phyloP scores from a whole-genome alignment of 2,888 invertebrate genomes.

The Dioctria rufipes region DNA sequence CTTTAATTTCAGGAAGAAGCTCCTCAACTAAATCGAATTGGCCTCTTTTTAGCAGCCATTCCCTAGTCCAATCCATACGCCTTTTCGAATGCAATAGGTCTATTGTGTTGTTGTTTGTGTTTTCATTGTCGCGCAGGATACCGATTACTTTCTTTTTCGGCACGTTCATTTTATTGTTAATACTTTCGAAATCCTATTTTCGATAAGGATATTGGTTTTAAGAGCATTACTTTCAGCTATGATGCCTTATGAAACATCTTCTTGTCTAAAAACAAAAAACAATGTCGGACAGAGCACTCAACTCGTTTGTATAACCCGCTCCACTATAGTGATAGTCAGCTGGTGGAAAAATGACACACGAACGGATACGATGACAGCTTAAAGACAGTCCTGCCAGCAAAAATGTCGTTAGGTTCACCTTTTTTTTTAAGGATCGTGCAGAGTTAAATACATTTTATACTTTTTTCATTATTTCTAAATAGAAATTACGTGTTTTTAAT shows the following conservation, averaged over 20 bases:
- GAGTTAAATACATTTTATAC: no score
- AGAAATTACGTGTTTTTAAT: no score
- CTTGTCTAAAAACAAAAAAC: constrained; percentile 38
- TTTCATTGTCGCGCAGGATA: constrained; percentile 65
- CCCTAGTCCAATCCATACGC: constrained; percentile 68
- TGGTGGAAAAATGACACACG: background rate
- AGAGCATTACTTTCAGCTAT: constrained; percentile 11
- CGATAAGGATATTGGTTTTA: background rate
- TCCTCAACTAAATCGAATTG: constrained; percentile 69
- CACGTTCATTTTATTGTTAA: constrained; percentile 64
- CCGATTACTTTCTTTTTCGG: constrained; percentile 68
- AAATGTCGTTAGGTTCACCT: no score
- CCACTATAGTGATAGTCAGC: constrained; percentile 23
- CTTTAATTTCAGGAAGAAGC: constrained; percentile 67
- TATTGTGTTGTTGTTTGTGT: constrained; percentile 46
- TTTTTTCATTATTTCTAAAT: no score
- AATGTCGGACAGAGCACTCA: constrained; percentile 24
- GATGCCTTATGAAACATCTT: constrained; percentile 21
- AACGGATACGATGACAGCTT: constrained; percentile 4
- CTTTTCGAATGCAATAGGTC: constrained; percentile 68
- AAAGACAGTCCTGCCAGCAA: constrained; percentile 16
- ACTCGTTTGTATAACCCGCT: constrained; percentile 44
- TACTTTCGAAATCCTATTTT: background rate
- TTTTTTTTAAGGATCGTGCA: no score
- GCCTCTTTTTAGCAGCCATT: constrained; percentile 69